A percentile compares a stretch with the other conserved stretches of the same genome.
phyloP scores from a whole-genome alignment of 2,888 invertebrate genomes.

The Caenorhabditis uteleia region DNA sequence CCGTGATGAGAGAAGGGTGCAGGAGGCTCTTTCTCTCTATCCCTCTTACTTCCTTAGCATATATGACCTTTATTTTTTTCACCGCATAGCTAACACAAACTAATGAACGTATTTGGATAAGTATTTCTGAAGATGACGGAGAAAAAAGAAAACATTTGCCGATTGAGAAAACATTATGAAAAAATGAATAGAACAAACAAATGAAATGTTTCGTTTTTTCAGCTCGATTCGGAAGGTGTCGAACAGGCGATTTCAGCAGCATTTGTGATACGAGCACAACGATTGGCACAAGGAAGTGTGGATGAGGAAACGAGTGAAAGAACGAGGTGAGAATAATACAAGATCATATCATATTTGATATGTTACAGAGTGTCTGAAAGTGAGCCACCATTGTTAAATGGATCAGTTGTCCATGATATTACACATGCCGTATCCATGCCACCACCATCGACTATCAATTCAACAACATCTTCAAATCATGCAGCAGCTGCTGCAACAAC shows the following conservation, averaged over 20 bases:
- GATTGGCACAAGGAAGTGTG: conserved; percentile 11
- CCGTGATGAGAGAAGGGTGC: neutral
- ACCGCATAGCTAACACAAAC: too few species aligned
- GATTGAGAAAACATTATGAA: too few species aligned
- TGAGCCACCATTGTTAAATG: neutral
- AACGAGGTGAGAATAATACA: neutral
- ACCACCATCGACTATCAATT: neutral
- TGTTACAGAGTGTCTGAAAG: too few species aligned
- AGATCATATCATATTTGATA: too few species aligned
- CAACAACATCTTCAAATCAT: neutral
- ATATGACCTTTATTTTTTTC: neutral
- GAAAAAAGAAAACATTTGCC: too few species aligned
- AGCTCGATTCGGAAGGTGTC: conserved; percentile 35
- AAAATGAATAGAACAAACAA: conserved; percentile 1
- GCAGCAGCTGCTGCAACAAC: neutral
- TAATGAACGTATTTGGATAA: too few species aligned
- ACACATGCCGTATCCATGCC: neutral
- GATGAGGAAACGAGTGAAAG: conserved; percentile 6
- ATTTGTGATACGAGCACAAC: conserved; percentile 19
- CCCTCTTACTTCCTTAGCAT: neutral
- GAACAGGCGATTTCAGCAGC: conserved; percentile 35
- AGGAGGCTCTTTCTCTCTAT: neutral
- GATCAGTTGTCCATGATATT: neutral
- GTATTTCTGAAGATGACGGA: too few species aligned
- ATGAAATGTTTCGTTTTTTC: conserved; percentile 13